Evolutionary conservation across 2,797 vertebrate species (phyloP), one percentile per base, ranked within the genome.

Genomic region (Mastacembelus armatus): DNA sequence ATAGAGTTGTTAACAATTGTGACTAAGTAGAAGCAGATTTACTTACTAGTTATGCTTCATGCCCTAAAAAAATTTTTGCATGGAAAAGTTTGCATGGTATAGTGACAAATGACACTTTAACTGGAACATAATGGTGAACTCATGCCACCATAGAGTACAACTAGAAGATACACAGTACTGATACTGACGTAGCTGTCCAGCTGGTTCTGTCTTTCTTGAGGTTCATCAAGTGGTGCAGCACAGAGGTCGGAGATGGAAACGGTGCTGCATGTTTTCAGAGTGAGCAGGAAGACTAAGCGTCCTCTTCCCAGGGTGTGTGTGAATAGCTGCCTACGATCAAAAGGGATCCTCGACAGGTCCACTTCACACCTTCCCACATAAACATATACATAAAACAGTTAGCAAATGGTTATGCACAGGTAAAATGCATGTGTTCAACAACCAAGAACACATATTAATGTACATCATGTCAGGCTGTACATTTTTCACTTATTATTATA

Each of bases 181-280:
- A 62, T 71, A 91, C 89, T 90, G 81, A 99, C 97, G 0, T 97
- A 99, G 85, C 93, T 94, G 19, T 95, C 89, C 55, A 84, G 68
- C 66, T 96, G 94, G 83, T 92, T 93, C 10, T 92, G 84, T 43
- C 88, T 82, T 61, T 96, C 95, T 0, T 4, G 49, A 18, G 92
- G 81, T 45, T 97, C 95, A 39, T 92, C 94, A 19, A 99, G 92
- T 2, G 95, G 96, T 16, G 96, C 95, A 12, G 94, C 88, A 0
- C 92, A 92, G 8, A 98, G 86, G 85, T 99, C 97, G 0, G 94
- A 95, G 81, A 99, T 89, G 7, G 96, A 96, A 47, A 96, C 95
- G 0, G 95, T 94, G 0, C 80, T 77, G 71, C 95, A 96, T 0
- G 92, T 79, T 1, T 76, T 87, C n/a, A 95, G 83, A 0, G 84